phyloP scores from a whole-genome alignment of 2,113 vertebrate genomes.

The Prunella himalayana region DNA sequence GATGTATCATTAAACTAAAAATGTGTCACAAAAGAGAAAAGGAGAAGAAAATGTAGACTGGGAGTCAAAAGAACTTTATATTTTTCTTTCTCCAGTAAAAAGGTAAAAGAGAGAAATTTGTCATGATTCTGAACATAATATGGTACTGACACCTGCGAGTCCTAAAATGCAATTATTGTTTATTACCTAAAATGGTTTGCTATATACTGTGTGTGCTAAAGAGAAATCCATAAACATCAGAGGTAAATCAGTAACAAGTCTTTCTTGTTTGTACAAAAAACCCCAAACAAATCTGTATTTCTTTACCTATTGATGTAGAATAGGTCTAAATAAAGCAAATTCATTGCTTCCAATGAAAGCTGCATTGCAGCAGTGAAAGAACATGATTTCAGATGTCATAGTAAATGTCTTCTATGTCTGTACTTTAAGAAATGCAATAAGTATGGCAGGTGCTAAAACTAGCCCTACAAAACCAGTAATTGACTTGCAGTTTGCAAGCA shows the following conservation, averaged over 20 bases:
- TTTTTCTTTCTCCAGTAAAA: constrained; percentile 16
- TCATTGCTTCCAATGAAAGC: constrained; percentile 30
- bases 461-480: neutral
- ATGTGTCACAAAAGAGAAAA: neutral
- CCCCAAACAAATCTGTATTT: neutral
- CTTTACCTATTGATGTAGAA: constrained; percentile 3
- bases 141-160: neutral
- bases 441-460: constrained; percentile 7
- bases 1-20: constrained; percentile 4
- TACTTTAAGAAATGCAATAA: constrained; percentile 38
- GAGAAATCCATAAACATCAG: constrained; percentile 62
- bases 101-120: constrained; percentile 15
- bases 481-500: neutral
- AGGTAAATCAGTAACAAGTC: constrained; percentile 48
- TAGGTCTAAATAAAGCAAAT: constrained; percentile 42
- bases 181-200: constrained; percentile 59
- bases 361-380: constrained; percentile 15
- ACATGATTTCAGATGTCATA: constrained; percentile 20
- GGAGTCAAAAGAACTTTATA: neutral
- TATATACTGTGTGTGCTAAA: constrained; percentile 26
- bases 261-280: constrained; percentile 25
- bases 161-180: constrained; percentile 55
- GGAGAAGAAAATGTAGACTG: neutral
- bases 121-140: neutral
- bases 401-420: neutral